Evolutionary conservation across 92 coral and sea anemone species (phyloP).

Genomic region (Scolanthus callimorphus): DNA sequence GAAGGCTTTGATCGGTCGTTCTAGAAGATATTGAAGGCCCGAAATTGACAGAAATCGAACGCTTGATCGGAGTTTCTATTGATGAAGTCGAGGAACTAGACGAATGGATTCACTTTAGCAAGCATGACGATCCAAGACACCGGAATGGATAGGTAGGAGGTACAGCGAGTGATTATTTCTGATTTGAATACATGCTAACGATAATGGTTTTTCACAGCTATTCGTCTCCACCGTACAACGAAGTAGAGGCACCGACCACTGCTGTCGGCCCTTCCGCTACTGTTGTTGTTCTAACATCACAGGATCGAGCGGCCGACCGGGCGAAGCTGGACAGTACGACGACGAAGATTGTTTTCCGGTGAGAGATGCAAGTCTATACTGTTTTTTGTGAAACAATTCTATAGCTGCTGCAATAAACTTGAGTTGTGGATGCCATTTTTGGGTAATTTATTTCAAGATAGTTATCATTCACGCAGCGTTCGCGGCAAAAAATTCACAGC

Average conservation of each 20-base stretch:
- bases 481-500: not conserved
- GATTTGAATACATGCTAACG: not conserved
- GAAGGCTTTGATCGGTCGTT: not conserved
- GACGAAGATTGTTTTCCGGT: slow-evolving; percentile 80
- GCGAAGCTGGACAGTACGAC: slow-evolving; percentile 23
- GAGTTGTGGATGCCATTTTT: too few relatives aligned
- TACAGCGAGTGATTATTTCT: not conserved
- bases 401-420: too few relatives aligned
- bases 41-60: too few relatives aligned
- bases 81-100: not conserved
- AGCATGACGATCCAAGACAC: slow-evolving; percentile 30
- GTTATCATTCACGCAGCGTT: not conserved
- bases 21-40: too few relatives aligned
- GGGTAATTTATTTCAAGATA: not conserved
- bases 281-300: slow-evolving; percentile 62
- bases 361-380: too few relatives aligned
- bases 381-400: too few relatives aligned
- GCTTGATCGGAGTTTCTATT: too few relatives aligned
- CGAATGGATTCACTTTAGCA: not conserved
- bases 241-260: slow-evolving; percentile 19
- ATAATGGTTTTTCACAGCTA: not conserved
- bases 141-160: slow-evolving; percentile 20
- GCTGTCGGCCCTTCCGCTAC: slow-evolving; percentile 34
- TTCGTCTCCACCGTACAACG: slow-evolving; percentile 15
- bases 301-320: slow-evolving; percentile 45